phyloP scores from a whole-genome alignment of 2,113 vertebrate species.

The Solenodon paradoxus region DNA sequence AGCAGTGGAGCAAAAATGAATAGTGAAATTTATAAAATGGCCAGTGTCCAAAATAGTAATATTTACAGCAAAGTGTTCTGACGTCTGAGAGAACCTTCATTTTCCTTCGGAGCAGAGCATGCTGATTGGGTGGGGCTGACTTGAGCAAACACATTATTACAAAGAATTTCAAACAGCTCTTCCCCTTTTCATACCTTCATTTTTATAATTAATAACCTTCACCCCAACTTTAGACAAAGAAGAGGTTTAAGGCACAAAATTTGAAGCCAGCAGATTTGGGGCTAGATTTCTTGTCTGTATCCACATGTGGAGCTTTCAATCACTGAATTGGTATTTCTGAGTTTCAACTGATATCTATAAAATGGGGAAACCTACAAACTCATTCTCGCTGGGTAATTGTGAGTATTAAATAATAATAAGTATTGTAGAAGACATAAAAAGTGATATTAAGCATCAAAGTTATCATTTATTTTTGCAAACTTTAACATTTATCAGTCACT shows the following conservation, averaged over 20 bases:
- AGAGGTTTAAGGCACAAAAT: neutral
- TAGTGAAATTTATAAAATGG: conserved; percentile 70
- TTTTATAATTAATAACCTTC: conserved; percentile 23
- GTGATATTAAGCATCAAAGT: neutral
- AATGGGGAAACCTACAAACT: neutral
- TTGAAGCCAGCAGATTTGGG: neutral
- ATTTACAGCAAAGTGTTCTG: conserved; percentile 62
- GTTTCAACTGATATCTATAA: neutral
- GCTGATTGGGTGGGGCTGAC: conserved; percentile 38
- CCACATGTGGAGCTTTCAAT: neutral
- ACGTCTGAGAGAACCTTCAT: conserved; percentile 70
- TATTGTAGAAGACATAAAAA: neutral
- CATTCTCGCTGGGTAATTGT: neutral
- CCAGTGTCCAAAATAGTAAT: conserved; percentile 64
- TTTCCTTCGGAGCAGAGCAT: conserved; percentile 44
- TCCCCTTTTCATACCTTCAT: conserved; percentile 5
- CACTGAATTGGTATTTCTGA: neutral
- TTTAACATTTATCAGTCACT: conserved; percentile 9
- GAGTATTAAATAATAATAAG: neutral
- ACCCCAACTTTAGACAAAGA: conserved; percentile 11
- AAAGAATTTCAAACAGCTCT: conserved; percentile 11
- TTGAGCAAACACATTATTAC: conserved; percentile 37
- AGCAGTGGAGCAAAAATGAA: conserved; percentile 3
- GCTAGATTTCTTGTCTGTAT: neutral
- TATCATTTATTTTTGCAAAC: neutral